Evolutionary conservation across 2,113 vertebrate genomes (phyloP).

Genomic region (Carettochelys insculpta): DNA sequence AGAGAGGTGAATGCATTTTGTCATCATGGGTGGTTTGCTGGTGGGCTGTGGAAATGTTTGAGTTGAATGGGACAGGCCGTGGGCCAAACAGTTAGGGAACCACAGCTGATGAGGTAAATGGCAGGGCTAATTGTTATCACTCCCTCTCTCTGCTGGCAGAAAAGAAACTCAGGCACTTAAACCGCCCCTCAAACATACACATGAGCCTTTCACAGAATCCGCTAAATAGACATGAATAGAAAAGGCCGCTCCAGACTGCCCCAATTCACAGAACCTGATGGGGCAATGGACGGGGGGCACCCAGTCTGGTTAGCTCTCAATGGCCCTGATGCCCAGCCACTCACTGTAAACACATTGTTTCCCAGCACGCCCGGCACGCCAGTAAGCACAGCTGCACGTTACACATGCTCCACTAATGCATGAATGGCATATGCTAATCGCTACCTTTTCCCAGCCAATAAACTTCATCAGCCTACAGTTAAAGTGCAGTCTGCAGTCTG

Average conservation of each 20-base stretch:
- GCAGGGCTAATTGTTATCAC: constrained; percentile 26
- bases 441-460: neutral
- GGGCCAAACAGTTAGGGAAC: no score
- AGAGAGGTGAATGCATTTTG: no score
- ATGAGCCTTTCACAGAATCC: neutral
- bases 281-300: neutral
- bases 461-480: neutral
- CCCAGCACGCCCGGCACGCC: neutral
- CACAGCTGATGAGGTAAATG: no score
- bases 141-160: constrained; percentile 67
- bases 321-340: neutral
- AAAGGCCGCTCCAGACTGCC: neutral
- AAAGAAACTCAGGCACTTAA: neutral
- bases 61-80: no score
- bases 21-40: no score
- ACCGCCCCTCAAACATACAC: neutral
- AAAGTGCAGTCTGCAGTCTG: neutral
- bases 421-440: neutral
- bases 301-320: neutral
- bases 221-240: neutral
- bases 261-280: rapidly evolving
- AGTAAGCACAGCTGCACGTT: neutral
- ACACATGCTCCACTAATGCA: neutral
- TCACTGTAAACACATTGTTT: neutral
- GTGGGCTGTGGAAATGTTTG: no score